Base-by-base conservation (phyloP, 2,888 invertebrate genomes). In the Drosophila hamatofila region DNA sequence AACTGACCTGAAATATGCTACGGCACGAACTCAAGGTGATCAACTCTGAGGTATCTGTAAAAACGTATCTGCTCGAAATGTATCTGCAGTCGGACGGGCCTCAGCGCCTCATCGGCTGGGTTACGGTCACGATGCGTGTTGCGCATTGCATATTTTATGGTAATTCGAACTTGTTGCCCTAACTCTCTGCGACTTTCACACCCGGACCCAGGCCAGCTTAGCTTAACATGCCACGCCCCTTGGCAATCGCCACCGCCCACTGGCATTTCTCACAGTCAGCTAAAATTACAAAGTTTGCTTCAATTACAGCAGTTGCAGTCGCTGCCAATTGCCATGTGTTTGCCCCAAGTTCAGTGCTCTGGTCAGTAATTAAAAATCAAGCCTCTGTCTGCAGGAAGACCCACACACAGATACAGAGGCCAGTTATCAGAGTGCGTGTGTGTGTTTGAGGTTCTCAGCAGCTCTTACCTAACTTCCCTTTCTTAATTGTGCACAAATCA, bases 61-160 rank as follows among this genome's bases (percentile, higher is more conserved):
- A 16, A n/a, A 12, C 11, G 57, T 76, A 74, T 73, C 80, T 82
- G 61, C 18, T 49, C 67, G 68, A 73, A 68, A 58, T 66, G 74
- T 74, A 72, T 76, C 81, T 84, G 67, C 64, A 72, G 62, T 64
- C 61, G 27, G 66, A 44, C 60, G 39, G 66, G 49, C 64, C n/a
- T n/a, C n/a, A n/a, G n/a, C n/a, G n/a, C n/a, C n/a, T n/a, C n/a
- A 58, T 66, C 65, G 71, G 55, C 75, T 65, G 46, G 54, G 72
- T 77, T 79, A 80, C 72, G 77, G 82, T 72, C 62, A 51, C 59
- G 59, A 49, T 89, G 87, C 76, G 84, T 83, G 79, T 83, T 49
- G 35, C 72, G 63, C 68, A 58, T 63, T 80, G 87, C 84, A 84
- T 84, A 83, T 89, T 54, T 89, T 84, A 84, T 89, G 84, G 87